Conservation (phyloP, 2,113 vertebrate genomes). For the Apteryx owenii region DNA sequence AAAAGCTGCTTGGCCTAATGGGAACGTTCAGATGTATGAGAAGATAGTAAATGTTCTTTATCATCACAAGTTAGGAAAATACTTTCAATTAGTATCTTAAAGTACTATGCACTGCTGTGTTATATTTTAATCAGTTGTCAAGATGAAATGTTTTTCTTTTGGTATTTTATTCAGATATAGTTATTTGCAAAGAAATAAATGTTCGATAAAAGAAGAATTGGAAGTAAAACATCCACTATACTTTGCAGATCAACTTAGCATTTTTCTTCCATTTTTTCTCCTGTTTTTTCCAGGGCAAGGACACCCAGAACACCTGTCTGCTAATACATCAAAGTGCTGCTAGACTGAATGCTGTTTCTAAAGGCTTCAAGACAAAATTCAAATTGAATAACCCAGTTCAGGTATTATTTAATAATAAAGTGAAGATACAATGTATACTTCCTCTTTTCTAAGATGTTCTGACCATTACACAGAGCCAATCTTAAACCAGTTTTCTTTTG, state of each 20-base stretch:
- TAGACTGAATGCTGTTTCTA: constrained; percentile 9
- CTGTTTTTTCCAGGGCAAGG: neutral
- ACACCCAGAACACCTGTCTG: neutral
- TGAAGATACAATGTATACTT: neutral
- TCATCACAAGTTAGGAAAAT: constrained; percentile 35
- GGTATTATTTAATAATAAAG: neutral
- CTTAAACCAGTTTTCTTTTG: neutral
- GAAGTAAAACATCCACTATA: neutral
- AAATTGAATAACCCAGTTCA: neutral
- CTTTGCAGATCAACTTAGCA: neutral
- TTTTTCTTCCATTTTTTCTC: neutral
- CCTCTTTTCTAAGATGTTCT: neutral
- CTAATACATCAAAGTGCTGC: neutral
- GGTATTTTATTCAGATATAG: neutral
- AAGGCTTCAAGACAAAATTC: neutral
- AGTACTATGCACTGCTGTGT: neutral
- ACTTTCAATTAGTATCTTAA: constrained; percentile 48
- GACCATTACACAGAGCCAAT: neutral
- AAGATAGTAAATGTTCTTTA: constrained; percentile 49
- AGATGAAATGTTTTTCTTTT: constrained; percentile 21
- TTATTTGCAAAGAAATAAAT: constrained; percentile 27
- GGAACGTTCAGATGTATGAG: constrained; percentile 40
- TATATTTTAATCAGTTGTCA: constrained; percentile 44
- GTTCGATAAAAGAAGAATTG: neutral
- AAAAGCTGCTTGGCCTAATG: constrained; percentile 48